phyloP scores from a whole-genome alignment of 2,888 invertebrate species.

The Dasysyrphus tricinctus region DNA sequence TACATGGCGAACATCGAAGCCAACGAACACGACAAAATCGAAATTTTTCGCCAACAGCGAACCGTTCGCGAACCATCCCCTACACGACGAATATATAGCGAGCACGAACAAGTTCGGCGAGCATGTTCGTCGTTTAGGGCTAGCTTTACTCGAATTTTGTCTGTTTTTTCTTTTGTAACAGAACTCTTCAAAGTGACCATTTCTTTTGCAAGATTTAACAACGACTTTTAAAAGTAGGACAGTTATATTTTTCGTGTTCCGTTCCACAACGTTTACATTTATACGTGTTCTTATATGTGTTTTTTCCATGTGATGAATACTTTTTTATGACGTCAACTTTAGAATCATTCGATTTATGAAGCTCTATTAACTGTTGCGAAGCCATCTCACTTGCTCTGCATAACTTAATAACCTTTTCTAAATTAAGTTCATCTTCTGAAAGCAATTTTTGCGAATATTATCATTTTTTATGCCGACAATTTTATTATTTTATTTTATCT shows the following conservation, averaged over 20 bases:
- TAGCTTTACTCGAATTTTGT: not conserved
- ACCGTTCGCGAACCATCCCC: too few species aligned
- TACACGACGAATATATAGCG: too few species aligned
- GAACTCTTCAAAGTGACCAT: not conserved
- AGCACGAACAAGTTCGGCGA: too few species aligned
- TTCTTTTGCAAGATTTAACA: not conserved
- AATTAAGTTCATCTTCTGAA: not conserved
- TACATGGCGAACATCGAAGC: too few species aligned
- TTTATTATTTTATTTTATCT: slow-evolving; percentile 30
- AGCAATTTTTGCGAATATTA: too few species aligned
- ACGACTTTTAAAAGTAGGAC: not conserved
- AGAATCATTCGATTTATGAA: too few species aligned
- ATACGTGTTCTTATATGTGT: not conserved
- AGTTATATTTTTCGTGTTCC: too few species aligned
- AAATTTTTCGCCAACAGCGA: too few species aligned
- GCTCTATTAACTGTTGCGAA: not conserved
- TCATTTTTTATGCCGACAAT: slow-evolving; percentile 9
- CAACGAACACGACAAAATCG: too few species aligned
- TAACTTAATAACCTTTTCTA: not conserved
- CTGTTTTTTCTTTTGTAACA: not conserved
- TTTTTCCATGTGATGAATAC: not conserved
- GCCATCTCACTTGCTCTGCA: not conserved
- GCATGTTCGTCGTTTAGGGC: too few species aligned
- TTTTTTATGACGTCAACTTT: not conserved
- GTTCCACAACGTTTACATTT: not conserved